Percentiles rank a stretch among this genome's conserved stretches.
These are phyloP conservation scores for Tragopan temminckii DNA, from an alignment of 2,797 vertebrate genomes.

Conservation along the genomic window DNA sequence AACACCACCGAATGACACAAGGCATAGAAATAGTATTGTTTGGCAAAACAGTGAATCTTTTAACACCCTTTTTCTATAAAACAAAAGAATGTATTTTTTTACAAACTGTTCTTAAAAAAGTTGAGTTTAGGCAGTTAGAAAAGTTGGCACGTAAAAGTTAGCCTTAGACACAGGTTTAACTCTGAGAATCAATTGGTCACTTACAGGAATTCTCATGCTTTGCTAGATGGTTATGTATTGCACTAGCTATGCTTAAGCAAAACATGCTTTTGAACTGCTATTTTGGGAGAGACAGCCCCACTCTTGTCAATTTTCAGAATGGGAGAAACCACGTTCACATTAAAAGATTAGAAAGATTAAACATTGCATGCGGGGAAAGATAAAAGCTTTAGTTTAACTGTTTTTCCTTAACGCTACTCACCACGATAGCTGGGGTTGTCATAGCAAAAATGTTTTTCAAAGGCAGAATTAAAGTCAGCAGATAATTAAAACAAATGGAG, in stretches of 20 bases:
- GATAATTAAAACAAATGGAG: constrained; percentile 59
- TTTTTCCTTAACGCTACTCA: constrained; percentile 48
- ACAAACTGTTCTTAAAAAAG: constrained; percentile 67
- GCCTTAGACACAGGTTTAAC: constrained; percentile 36
- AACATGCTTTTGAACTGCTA: neutral
- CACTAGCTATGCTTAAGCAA: neutral
- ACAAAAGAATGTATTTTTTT: constrained; percentile 23
- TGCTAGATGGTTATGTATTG: neutral
- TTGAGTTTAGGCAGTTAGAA: constrained; percentile 32
- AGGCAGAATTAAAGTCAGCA: constrained; percentile 54
- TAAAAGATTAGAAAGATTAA: constrained; percentile 68
- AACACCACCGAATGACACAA: constrained; percentile 71
- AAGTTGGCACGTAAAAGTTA: constrained; percentile 41
- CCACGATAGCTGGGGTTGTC: constrained; percentile 33
- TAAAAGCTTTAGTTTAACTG: constrained; percentile 44
- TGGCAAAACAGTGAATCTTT: constrained; percentile 69
- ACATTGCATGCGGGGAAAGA: constrained; percentile 38
- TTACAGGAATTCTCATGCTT: constrained; percentile 21
- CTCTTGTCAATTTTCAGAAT: constrained; percentile 59
- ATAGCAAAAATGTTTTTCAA: constrained; percentile 65
- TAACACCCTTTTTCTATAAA: constrained; percentile 52
- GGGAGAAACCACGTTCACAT: constrained; percentile 57
- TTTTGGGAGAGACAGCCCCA: constrained; percentile 47
- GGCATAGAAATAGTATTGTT: constrained; percentile 79
- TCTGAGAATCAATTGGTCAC: constrained; percentile 22